Base-by-base conservation (phyloP, 1,140 invertebrate species). In the Sitodiplosis mosellana region DNA sequence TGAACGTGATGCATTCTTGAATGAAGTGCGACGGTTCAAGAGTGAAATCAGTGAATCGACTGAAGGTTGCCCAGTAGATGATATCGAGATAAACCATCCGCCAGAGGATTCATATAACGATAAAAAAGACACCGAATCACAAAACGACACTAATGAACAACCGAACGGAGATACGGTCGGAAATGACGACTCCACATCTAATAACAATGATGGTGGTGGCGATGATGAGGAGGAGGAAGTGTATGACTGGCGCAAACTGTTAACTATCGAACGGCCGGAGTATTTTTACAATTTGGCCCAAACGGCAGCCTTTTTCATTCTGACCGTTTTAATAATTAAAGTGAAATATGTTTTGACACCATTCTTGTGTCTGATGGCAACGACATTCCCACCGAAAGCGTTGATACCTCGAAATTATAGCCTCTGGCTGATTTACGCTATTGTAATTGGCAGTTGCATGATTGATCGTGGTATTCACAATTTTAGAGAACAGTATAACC, bases 121-220 rank as follows among this genome's bases (percentile, higher is more conserved):
- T n/a, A 48, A 41, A 19, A 41, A 11, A 33, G 14, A 43, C 2
- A 41, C 2, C 10, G 8, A 33, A 50, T 61, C 59, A 14, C 62
- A 63, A 48, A 61, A 65, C 49, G 61, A 64, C 46, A 65, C 62
- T 49, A 61, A 64, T 51, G 58, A 63, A 1, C 60, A 63, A 52
- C 52, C 4, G 7, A 34, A 46, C 7, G 45, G 15, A 21, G 20
- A 4, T 21, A n/a, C 40, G 22, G 33, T 19, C 4, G 37, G 1
- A 19, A 48, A 34, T 15, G 36, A 48, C 8, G 10, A 43, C 14
- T n/a, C n/a, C n/a, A n/a, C 27, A 14, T 17, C 21, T 12, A 48
- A 10, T 33, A 17, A 48, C n/a, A 38, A 20, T 27, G 15, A 17
- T 27, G 17, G 33, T 48, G 8, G 33, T 18, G 20, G 19, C 14